A percentile compares a stretch with the other conserved stretches of the same genome.
phyloP scores from a whole-genome alignment of 2,113 vertebrate species.

The Amphiprion percula region DNA sequence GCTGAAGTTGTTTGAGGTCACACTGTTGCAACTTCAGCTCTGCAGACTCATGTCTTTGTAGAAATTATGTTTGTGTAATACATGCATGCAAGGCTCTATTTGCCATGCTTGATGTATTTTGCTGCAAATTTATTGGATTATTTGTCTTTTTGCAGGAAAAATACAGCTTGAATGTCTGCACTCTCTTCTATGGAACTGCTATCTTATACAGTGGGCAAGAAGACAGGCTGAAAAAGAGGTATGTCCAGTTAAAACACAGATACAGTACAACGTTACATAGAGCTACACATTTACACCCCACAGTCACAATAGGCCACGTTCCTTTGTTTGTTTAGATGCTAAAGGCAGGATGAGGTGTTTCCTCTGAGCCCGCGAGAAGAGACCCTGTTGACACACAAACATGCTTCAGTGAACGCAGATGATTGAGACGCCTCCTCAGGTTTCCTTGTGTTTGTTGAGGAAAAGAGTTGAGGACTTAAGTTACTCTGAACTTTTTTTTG shows the following conservation, averaged over 20 bases:
- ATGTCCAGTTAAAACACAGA: slow-evolving; percentile 33
- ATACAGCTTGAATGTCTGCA: slow-evolving; percentile 64
- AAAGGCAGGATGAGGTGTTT: slow-evolving; percentile 73
- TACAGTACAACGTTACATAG: background rate
- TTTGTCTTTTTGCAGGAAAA: slow-evolving; percentile 65
- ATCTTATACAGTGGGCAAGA: slow-evolving; percentile 64
- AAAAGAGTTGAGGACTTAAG: slow-evolving; percentile 52
- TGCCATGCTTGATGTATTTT: background rate
- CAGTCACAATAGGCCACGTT: slow-evolving; percentile 40
- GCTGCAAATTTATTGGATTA: background rate
- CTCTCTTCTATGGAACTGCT: slow-evolving; percentile 67
- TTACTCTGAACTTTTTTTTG: slow-evolving; percentile 18
- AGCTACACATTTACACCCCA: slow-evolving; percentile 17
- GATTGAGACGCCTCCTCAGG: slow-evolving; percentile 56
- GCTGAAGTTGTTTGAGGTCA: slow-evolving; percentile 22
- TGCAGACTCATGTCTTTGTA: background rate
- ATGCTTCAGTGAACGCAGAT: slow-evolving; percentile 54
- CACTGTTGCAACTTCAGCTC: slow-evolving; percentile 14
- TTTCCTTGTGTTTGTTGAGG: slow-evolving; percentile 64
- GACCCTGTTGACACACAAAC: slow-evolving; percentile 59
- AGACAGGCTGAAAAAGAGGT: slow-evolving; percentile 76
- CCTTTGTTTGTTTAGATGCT: slow-evolving; percentile 71
- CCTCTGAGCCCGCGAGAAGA: slow-evolving; percentile 44
- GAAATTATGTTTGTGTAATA: background rate
- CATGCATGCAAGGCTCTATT: background rate